Percentiles rank a stretch among this genome's conserved stretches.
These are phyloP conservation scores for Entomobrya multifasciata DNA, from an alignment of 2,888 invertebrate genomes.

Conservation along the genomic window DNA sequence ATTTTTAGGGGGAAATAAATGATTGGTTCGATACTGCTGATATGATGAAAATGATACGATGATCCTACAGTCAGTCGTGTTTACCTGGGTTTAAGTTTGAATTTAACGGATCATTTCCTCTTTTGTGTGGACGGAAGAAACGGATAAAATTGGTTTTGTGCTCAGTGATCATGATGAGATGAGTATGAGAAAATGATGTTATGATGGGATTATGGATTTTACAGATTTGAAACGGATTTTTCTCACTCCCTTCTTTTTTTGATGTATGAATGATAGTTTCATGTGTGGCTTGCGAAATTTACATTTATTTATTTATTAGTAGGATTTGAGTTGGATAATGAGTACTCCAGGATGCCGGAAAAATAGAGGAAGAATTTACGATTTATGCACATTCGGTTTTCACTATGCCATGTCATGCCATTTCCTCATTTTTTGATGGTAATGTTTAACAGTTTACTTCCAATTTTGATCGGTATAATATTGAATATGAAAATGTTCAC, in stretches of 20 bases:
- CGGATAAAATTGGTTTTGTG: slow-evolving; percentile 42
- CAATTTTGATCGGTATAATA: too few species aligned
- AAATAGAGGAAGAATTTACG: too few species aligned
- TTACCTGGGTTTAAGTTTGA: slow-evolving; percentile 3
- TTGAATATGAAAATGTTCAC: too few species aligned
- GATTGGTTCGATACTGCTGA: slow-evolving; percentile 27
- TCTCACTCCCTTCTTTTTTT: not conserved
- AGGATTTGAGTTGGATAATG: too few species aligned
- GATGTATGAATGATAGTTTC: not conserved
- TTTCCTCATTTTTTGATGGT: too few species aligned
- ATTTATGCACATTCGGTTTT: too few species aligned
- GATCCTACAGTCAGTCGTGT: not conserved
- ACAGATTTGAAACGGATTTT: slow-evolving; percentile 40
- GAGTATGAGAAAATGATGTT: not conserved
- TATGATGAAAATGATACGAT: slow-evolving; percentile 18
- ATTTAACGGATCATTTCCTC: slow-evolving; percentile 50
- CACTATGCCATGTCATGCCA: too few species aligned
- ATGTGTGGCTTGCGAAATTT: not conserved
- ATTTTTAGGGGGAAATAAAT: slow-evolving; percentile 44
- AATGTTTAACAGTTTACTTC: too few species aligned
- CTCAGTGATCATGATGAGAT: too few species aligned
- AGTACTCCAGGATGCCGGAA: not conserved
- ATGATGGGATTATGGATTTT: slow-evolving; percentile 48
- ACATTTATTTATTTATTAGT: not conserved
- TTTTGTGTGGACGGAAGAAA: slow-evolving; percentile 34